Percentiles rank a stretch among this genome's conserved stretches.
phyloP scores from a whole-genome alignment of 1,140 invertebrate species.

The Pogonus chalceus region DNA sequence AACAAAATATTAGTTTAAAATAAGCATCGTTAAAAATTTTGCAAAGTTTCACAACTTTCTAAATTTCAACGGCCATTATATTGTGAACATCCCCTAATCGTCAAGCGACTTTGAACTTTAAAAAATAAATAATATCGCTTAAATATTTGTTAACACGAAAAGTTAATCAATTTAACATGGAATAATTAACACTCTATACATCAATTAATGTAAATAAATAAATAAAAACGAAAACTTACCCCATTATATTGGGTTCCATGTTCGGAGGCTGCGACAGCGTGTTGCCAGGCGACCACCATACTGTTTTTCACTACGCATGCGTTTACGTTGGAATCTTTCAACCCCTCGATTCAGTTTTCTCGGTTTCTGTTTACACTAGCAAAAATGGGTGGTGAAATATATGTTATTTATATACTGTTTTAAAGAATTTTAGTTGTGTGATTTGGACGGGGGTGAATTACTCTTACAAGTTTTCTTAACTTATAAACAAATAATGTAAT shows the following conservation, averaged over 20 bases:
- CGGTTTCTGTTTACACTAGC: neutral
- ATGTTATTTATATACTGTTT: neutral
- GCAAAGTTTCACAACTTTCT: neutral
- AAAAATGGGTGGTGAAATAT: neutral
- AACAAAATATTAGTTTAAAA: too few relatives aligned
- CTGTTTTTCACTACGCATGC: constrained; percentile 1
- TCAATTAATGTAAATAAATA: neutral
- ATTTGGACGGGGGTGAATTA: neutral
- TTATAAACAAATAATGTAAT: too few relatives aligned
- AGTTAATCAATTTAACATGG: neutral
- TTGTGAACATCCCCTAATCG: neutral
- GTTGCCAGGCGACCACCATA: neutral
- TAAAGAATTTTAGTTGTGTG: neutral
- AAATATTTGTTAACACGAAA: neutral
- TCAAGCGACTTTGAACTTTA: neutral
- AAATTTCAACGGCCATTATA: constrained; percentile 1
- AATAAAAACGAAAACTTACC: neutral
- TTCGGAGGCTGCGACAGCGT: neutral
- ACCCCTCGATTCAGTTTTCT: neutral
- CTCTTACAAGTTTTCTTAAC: too few relatives aligned
- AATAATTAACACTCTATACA: neutral
- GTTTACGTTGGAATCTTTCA: neutral
- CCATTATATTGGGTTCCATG: neutral
- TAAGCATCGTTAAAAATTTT: neutral
- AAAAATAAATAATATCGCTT: neutral